These are phyloP conservation scores for Harpagus bidentatus DNA, from an alignment of 2,113 vertebrate species.

Conservation along the genomic window DNA sequence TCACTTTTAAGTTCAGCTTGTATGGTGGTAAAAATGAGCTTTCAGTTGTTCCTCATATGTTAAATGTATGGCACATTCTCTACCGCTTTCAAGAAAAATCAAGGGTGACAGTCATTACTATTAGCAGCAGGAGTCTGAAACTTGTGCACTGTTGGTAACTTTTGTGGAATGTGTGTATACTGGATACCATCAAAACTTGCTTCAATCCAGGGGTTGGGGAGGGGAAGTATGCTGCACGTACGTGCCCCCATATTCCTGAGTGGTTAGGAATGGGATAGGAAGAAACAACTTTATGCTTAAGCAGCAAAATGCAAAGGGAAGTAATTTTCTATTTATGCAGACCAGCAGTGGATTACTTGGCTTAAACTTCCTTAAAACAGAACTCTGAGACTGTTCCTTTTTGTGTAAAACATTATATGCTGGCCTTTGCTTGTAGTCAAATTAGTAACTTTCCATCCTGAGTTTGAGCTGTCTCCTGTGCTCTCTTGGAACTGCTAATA, in stretches of 20 bases:
- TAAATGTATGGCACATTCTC: neutral
- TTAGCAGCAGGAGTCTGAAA: neutral
- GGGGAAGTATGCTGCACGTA: neutral
- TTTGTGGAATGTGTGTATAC: neutral
- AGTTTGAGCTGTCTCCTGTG: neutral
- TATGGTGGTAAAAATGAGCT: neutral
- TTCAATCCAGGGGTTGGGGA: neutral
- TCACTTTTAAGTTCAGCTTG: neutral
- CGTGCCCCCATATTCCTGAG: neutral
- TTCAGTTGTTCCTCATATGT: accelerated
- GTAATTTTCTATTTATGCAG: constrained; percentile 12
- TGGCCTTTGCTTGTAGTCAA: neutral
- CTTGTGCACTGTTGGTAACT: neutral
- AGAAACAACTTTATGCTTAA: constrained; percentile 6
- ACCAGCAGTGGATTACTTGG: neutral
- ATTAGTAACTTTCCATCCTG: neutral
- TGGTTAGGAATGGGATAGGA: neutral
- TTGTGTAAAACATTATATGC: neutral
- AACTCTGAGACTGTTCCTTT: neutral
- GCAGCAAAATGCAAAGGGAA: constrained; percentile 29
- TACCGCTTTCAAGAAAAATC: neutral
- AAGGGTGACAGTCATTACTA: neutral
- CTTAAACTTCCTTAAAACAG: neutral
- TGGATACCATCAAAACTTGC: neutral
- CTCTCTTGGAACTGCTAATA: neutral